phyloP scores from a whole-genome alignment of 1,140 invertebrate species.

The Oryctes rhinoceros region DNA sequence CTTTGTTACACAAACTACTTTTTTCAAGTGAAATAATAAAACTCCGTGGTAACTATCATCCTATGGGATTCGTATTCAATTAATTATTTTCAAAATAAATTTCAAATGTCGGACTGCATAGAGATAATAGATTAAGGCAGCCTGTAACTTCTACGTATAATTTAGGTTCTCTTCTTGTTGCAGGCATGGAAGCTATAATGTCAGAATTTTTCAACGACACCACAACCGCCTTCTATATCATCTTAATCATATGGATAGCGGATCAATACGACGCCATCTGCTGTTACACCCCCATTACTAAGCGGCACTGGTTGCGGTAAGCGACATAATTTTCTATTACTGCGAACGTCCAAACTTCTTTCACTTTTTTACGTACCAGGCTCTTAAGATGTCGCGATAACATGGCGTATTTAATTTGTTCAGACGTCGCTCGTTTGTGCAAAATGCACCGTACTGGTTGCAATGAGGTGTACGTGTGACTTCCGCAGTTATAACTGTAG shows the following conservation, averaged over 20 bases:
- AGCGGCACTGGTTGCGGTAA: constrained; percentile 94
- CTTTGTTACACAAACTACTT: no score
- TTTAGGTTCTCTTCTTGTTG: constrained; percentile 59
- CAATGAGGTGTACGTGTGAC: background rate
- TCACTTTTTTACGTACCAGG: background rate
- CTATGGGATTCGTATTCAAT: no score
- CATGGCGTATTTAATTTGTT: background rate
- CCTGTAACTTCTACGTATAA: background rate
- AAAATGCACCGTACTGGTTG: background rate
- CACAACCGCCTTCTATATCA: constrained; percentile 98
- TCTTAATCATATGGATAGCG: constrained; percentile 98
- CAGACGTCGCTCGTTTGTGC: background rate
- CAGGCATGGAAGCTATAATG: constrained; percentile 99
- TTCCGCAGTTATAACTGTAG: background rate
- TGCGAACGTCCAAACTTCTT: background rate
- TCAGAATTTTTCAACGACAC: constrained; percentile 99
- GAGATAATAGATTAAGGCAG: no score
- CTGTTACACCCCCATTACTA: constrained; percentile 94
- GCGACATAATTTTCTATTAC: constrained; percentile 54
- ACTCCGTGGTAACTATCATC: no score
- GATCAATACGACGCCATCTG: constrained; percentile 99
- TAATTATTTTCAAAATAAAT: no score
- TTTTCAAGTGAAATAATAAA: no score
- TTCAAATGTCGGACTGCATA: no score
- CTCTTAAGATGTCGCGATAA: background rate